These are phyloP conservation scores for Arbacia lixula DNA, from an alignment of 53 echinoderm and acorn worm genomes.

Conservation along the genomic window DNA sequence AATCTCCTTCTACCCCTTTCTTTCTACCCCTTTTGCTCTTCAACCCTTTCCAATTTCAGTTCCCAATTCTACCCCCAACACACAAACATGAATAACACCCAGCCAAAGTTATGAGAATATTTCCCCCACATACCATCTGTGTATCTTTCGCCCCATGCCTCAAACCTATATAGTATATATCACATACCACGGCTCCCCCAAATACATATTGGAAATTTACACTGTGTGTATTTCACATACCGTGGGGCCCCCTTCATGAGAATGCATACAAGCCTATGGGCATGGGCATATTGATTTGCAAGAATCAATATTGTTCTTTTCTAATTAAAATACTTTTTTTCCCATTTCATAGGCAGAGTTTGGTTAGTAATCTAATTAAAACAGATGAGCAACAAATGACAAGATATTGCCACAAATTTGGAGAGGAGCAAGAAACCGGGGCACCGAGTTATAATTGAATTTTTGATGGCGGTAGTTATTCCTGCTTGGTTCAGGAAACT, in stretches of 20 bases:
- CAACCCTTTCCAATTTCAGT: not conserved
- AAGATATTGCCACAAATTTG: not conserved
- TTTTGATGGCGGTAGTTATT: not conserved
- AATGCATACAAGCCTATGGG: slow-evolving; percentile 13
- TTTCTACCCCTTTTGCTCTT: not conserved
- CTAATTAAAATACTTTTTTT: slow-evolving; percentile 47
- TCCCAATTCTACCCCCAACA: not conserved
- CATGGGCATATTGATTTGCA: slow-evolving; percentile 33
- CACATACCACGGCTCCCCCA: too few species aligned
- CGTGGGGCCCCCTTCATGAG: not conserved
- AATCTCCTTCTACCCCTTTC: not conserved
- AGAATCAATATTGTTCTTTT: slow-evolving; percentile 49
- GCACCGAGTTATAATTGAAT: too few species aligned
- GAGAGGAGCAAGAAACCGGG: not conserved
- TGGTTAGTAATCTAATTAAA: slow-evolving; percentile 41
- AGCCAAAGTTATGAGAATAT: slow-evolving; percentile 12
- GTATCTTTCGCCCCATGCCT: not conserved
- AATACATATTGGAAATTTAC: slow-evolving; percentile 38
- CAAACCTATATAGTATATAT: too few species aligned
- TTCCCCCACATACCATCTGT: slow-evolving; percentile 6
- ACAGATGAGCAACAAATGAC: not conserved
- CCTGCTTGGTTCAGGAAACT: not conserved
- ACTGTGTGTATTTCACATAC: not conserved
- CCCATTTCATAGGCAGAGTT: slow-evolving; percentile 6
- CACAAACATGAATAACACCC: not conserved